Percentiles rank a stretch among this genome's conserved stretches.
Evolutionary conservation across 2,888 invertebrate genomes (phyloP).

Genomic region (Drosophila monieri): DNA sequence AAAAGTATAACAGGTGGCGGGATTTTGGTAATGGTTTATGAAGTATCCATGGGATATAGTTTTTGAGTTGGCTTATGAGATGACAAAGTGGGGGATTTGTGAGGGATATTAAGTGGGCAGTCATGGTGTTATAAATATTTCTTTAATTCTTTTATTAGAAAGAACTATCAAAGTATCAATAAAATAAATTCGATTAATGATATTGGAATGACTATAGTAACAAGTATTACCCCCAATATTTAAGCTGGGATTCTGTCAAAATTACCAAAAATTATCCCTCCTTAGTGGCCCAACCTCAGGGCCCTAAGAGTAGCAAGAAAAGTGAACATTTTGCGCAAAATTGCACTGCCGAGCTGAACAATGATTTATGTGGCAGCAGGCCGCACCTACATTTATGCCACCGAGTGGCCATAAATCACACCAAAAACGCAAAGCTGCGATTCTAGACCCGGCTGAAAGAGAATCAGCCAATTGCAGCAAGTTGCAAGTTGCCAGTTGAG

Average conservation of each 20-base stretch:
- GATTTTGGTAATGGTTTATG: slow-evolving; percentile 1
- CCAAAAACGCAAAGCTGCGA: slow-evolving; percentile 62
- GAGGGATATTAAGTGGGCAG: too few relatives aligned
- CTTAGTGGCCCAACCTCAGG: slow-evolving; percentile 13
- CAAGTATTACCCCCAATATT: neutral
- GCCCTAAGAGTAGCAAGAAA: slow-evolving; percentile 26
- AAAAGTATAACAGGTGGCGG: slow-evolving; percentile 57
- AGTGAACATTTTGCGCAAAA: slow-evolving; percentile 49
- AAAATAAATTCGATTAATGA: neutral
- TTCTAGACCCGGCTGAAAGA: slow-evolving; percentile 43
- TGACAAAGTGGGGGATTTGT: neutral
- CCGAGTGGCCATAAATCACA: slow-evolving; percentile 75
- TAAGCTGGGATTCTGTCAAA: neutral
- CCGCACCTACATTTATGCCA: slow-evolving; percentile 78
- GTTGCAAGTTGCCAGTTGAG: slow-evolving; percentile 12
- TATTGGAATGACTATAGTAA: neutral
- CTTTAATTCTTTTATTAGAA: too few relatives aligned
- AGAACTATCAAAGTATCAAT: neutral
- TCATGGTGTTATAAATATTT: too few relatives aligned
- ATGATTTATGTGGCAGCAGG: slow-evolving; percentile 74
- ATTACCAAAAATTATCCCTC: slow-evolving; percentile 37
- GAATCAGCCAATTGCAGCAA: slow-evolving; percentile 7
- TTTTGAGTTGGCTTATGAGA: neutral
- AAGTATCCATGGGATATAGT: slow-evolving; percentile 11
- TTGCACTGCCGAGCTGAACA: slow-evolving; percentile 64